These are phyloP conservation scores for Sericinus montela DNA, from an alignment of 2,888 invertebrate genomes.

Conservation along the genomic window DNA sequence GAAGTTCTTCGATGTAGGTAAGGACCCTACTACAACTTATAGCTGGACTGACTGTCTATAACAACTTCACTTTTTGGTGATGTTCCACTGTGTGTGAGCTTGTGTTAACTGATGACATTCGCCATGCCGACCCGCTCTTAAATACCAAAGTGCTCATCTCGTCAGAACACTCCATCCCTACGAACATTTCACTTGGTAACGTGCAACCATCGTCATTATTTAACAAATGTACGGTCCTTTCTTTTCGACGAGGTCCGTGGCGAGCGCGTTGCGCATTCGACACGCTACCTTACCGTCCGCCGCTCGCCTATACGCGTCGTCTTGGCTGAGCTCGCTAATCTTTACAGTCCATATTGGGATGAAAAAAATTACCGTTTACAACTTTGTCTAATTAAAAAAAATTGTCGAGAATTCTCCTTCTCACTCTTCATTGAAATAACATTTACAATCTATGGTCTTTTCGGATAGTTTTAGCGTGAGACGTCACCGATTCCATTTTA, in stretches of 20 bases:
- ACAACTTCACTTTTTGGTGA: conserved; percentile 57
- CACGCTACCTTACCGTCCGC: conserved; percentile 54
- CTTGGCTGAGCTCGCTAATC: conserved; percentile 23
- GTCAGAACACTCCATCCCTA: conserved; percentile 74
- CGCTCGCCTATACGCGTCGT: conserved; percentile 43
- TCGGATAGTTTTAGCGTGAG: background rate
- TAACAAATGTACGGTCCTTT: conserved; percentile 72
- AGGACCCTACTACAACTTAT: conserved; percentile 39
- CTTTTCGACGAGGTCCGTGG: conserved; percentile 66
- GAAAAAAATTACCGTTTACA: conserved; percentile 5
- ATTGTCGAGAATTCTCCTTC: conserved; percentile 2
- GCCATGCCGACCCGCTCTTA: conserved; percentile 72
- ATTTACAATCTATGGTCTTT: conserved; percentile 6
- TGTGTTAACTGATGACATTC: conserved; percentile 76
- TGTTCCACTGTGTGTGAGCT: conserved; percentile 65
- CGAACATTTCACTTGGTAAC: conserved; percentile 73
- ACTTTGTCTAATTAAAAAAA: conserved; percentile 11
- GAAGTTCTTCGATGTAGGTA: conserved; percentile 34
- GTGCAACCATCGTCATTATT: conserved; percentile 75
- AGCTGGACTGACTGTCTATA: conserved; percentile 39
- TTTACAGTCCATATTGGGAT: conserved; percentile 38
- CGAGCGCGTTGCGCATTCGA: conserved; percentile 53
- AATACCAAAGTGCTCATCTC: conserved; percentile 76
- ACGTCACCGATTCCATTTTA: conserved; percentile 1
- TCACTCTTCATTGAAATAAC: conserved; percentile 4